Percentiles rank a stretch among this genome's conserved stretches.
These are phyloP conservation scores for Otolemur garnettii DNA, from an alignment of 2,113 vertebrate genomes.

Conservation along the genomic window DNA sequence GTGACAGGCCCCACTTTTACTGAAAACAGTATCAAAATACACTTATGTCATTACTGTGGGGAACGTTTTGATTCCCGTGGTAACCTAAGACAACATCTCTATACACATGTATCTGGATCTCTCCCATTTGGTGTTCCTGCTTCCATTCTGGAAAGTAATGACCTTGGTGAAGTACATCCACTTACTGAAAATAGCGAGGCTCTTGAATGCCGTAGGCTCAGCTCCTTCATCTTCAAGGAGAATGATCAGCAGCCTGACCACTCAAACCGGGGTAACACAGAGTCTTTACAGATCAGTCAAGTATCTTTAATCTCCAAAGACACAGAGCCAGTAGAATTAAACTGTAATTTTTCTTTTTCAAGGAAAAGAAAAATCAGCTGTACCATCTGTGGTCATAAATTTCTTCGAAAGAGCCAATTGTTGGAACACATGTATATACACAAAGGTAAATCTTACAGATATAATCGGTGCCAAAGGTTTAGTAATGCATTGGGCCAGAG, in stretches of 20 bases:
- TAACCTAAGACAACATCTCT: constrained; percentile 93
- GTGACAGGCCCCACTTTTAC: constrained; percentile 84
- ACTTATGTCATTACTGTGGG: constrained; percentile 95
- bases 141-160: constrained; percentile 90
- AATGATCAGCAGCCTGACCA: constrained; percentile 85
- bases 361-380: constrained; percentile 96
- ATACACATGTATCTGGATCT: constrained; percentile 92
- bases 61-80: constrained; percentile 93
- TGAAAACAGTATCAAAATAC: constrained; percentile 87
- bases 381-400: constrained; percentile 93
- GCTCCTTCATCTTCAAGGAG: constrained; percentile 86
- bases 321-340: constrained; percentile 91
- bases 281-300: constrained; percentile 92
- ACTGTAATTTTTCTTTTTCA: constrained; percentile 92
- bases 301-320: constrained; percentile 91
- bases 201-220: constrained; percentile 80
- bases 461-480: constrained; percentile 91
- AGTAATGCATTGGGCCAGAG: constrained; percentile 89
- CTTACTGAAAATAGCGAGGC: constrained; percentile 85
- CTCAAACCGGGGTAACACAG: constrained; percentile 86
- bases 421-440: constrained; percentile 97
- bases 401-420: constrained; percentile 94
- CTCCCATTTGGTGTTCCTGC: constrained; percentile 89
- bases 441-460: constrained; percentile 92
- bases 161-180: constrained; percentile 90